These are phyloP conservation scores for Pachydiplax longipennis DNA, from an alignment of 2,888 invertebrate genomes.

Conservation along the genomic window DNA sequence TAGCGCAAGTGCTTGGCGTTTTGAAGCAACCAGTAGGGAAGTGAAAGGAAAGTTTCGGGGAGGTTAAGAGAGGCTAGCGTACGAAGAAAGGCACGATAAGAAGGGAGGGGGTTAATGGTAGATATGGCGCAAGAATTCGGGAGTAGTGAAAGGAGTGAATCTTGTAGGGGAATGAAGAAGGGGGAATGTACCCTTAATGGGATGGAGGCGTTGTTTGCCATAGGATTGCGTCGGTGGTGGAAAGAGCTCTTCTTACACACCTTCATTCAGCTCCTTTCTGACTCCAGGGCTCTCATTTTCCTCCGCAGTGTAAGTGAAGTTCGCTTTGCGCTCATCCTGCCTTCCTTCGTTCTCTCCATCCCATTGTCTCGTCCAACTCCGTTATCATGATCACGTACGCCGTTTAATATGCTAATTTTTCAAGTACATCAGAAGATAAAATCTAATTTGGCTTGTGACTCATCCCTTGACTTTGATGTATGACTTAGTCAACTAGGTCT, in stretches of 20 bases:
- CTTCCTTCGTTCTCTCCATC: not conserved
- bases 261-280: not conserved
- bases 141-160: not conserved
- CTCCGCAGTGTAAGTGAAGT: not conserved
- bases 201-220: not conserved
- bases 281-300: not conserved
- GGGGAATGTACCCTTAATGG: not conserved
- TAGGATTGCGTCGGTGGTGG: not conserved
- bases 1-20: not conserved
- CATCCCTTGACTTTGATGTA: too few species aligned
- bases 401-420: too few species aligned
- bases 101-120: not conserved
- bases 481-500: too few species aligned
- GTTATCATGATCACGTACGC: too few species aligned
- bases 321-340: not conserved
- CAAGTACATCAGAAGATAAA: too few species aligned
- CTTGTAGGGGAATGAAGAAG: not conserved
- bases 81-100: not conserved
- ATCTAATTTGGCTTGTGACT: too few species aligned
- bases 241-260: not conserved
- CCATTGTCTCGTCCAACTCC: not conserved
- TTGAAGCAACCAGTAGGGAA: not conserved
- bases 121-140: not conserved
- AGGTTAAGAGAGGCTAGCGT: not conserved
- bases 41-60: not conserved